These are phyloP conservation scores for Neoniphon sammara DNA, from an alignment of 2,797 vertebrate genomes.

Conservation along the genomic window DNA sequence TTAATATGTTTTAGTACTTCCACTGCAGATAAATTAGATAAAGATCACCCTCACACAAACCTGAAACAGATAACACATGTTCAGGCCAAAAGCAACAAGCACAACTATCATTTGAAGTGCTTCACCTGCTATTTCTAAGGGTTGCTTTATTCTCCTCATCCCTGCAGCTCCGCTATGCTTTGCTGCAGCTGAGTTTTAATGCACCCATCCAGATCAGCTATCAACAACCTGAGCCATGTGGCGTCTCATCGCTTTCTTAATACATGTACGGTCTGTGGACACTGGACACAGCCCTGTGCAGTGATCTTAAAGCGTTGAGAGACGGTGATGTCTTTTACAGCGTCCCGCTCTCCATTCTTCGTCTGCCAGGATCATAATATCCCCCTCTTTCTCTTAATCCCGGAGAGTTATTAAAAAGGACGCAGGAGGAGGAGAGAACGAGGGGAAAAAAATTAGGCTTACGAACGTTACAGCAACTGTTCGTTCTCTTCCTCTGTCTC, in stretches of 20 bases:
- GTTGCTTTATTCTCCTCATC: not conserved
- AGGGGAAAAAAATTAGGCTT: not conserved
- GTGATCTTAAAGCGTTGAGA: not conserved
- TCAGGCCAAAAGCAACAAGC: not conserved
- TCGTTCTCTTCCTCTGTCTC: constrained; percentile 17
- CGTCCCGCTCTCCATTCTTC: not conserved
- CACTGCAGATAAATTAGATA: not conserved
- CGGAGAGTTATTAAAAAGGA: constrained; percentile 34
- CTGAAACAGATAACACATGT: not conserved
- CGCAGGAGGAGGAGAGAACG: not conserved
- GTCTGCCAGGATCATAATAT: constrained; percentile 2
- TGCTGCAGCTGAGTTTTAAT: not conserved
- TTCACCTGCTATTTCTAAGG: not conserved
- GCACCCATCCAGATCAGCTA: too few relatives aligned
- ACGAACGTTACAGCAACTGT: constrained; percentile 8
- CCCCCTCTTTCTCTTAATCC: constrained; percentile 4
- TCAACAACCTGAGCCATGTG: too few relatives aligned
- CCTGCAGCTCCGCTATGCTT: not conserved
- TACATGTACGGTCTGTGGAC: not conserved
- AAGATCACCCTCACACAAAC: not conserved
- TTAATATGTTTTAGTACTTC: not conserved
- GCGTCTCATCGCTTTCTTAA: not conserved
- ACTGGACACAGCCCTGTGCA: not conserved
- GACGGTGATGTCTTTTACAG: constrained; percentile 25
- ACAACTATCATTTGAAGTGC: not conserved